These are phyloP conservation scores for Hormiphora californensis DNA, from an alignment of 37 sponge, comb jelly and placozoan species.

Conservation along the genomic window DNA sequence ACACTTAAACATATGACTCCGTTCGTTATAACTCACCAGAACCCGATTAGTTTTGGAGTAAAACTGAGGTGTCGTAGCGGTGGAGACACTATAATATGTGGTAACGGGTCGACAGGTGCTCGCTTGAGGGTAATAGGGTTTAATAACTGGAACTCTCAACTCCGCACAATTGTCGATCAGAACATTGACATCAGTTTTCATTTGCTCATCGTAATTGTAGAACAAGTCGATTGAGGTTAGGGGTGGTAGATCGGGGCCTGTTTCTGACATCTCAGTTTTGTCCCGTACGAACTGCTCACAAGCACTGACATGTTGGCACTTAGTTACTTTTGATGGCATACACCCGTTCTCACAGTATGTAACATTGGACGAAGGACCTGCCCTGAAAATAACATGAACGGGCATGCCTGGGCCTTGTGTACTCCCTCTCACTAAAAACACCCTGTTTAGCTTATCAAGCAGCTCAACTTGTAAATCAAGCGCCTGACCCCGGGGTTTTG, in stretches of 20 bases:
- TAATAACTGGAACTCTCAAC: neutral
- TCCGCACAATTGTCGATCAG: constrained; percentile 1
- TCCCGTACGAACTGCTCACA: constrained; percentile 8
- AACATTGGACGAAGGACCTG: constrained; percentile 31
- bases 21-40: constrained; percentile 16
- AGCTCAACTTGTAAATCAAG: constrained; percentile 35
- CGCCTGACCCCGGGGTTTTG: neutral
- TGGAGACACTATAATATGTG: neutral
- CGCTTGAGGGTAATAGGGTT: neutral
- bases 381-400: constrained; percentile 10
- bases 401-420: constrained; percentile 23
- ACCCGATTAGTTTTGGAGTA: neutral
- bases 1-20: constrained; percentile 18
- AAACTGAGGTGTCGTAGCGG: neutral
- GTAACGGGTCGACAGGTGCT: neutral
- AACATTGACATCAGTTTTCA: constrained; percentile 12
- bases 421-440: constrained; percentile 34
- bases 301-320: neutral
- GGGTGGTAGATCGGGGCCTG: constrained; percentile 25
- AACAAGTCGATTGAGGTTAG: neutral
- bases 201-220: constrained; percentile 12
- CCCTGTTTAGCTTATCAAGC: constrained; percentile 43
- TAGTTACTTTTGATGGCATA: neutral
- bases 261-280: neutral
- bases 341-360: constrained; percentile 47